Percentiles rank a stretch among this genome's conserved stretches.
These are phyloP conservation scores for Antheraea pernyi DNA, from an alignment of 1,140 invertebrate genomes.

Conservation along the genomic window DNA sequence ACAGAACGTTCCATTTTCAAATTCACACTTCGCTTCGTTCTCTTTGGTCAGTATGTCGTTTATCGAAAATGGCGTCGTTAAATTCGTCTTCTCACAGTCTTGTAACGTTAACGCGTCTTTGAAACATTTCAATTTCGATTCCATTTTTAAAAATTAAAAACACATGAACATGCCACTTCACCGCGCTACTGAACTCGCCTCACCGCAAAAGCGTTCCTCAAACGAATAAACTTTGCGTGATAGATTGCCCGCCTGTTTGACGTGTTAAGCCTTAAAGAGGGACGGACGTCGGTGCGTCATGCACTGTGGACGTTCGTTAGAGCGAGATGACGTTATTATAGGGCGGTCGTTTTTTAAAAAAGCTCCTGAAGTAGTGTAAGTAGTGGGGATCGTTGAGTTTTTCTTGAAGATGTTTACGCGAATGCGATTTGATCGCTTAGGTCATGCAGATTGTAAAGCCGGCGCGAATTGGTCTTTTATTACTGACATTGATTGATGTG, in stretches of 20 bases:
- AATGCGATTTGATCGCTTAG: constrained; percentile 72
- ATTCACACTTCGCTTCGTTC: constrained; percentile 63
- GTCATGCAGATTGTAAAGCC: constrained; percentile 39
- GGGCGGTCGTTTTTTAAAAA: constrained; percentile 73
- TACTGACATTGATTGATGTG: not conserved
- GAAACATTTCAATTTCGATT: constrained; percentile 62
- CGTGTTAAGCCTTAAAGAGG: constrained; percentile 63
- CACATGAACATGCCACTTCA: constrained; percentile 48
- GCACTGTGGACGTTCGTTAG: constrained; percentile 8
- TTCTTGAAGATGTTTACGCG: constrained; percentile 78
- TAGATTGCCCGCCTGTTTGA: constrained; percentile 70
- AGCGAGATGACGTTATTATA: constrained; percentile 42
- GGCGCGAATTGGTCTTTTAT: constrained; percentile 42
- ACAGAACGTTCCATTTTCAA: constrained; percentile 65
- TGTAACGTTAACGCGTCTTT: constrained; percentile 53
- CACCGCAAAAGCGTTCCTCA: constrained; percentile 70
- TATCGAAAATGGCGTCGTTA: constrained; percentile 86
- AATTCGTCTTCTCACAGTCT: constrained; percentile 66
- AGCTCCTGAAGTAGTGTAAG: constrained; percentile 66
- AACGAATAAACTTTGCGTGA: constrained; percentile 76
- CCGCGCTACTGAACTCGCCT: constrained; percentile 51
- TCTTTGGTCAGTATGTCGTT: constrained; percentile 86
- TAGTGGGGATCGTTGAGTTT: constrained; percentile 77
- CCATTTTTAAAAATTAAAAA: constrained; percentile 58
- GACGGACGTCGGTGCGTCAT: constrained; percentile 33